Percentiles rank a stretch among this genome's conserved stretches.
phyloP scores from a whole-genome alignment of 1,140 invertebrate species.

The Maniola jurtina region DNA sequence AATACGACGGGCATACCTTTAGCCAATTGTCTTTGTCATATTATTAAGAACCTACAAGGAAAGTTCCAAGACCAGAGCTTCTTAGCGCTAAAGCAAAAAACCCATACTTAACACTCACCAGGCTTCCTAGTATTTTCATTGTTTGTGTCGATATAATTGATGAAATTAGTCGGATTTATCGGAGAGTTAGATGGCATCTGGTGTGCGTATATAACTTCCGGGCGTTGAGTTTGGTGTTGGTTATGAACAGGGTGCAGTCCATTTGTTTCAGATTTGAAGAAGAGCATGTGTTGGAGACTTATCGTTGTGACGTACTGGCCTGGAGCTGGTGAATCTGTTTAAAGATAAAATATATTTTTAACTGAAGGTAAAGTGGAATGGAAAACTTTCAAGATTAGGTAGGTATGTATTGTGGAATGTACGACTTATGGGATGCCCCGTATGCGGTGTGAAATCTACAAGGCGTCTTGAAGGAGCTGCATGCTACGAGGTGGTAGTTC shows the following conservation, averaged over 20 bases:
- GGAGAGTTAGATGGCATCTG: not conserved
- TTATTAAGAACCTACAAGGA: not conserved
- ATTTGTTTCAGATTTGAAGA: slow-evolving; percentile 27
- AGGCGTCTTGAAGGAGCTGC: no score
- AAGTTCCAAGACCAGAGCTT: no score
- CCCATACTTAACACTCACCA: not conserved
- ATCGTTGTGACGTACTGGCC: slow-evolving; percentile 56
- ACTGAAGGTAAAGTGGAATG: no score
- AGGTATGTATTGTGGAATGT: no score
- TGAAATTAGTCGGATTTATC: not conserved
- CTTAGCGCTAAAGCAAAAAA: not conserved
- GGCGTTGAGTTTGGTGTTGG: not conserved
- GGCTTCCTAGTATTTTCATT: not conserved
- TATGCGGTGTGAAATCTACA: no score
- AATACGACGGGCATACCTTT: no score
- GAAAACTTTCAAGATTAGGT: no score
- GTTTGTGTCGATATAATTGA: not conserved
- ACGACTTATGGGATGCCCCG: no score
- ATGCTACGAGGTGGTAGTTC: no score
- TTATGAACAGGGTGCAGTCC: slow-evolving; percentile 7
- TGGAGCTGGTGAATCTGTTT: slow-evolving; percentile 43
- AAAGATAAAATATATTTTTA: slow-evolving; percentile 10
- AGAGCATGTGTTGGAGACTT: slow-evolving; percentile 53
- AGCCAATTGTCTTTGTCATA: no score
- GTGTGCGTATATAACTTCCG: not conserved